phyloP scores from a whole-genome alignment of 2,888 invertebrate genomes.

The Drosophila demipolita region DNA sequence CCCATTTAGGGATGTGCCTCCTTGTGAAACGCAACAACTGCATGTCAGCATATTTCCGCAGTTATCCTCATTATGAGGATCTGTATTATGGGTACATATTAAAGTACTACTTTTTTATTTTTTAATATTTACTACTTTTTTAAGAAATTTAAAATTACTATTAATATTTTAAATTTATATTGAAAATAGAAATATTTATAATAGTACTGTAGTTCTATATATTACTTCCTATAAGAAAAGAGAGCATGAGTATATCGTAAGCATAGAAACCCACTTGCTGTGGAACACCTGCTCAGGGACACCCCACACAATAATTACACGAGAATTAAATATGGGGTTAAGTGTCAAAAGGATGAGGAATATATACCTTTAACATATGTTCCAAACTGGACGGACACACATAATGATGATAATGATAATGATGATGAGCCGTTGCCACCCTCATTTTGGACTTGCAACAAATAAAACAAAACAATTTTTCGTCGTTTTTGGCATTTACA shows the following conservation, averaged over 20 bases:
- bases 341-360: conserved; percentile 74
- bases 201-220: no score
- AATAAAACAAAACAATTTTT: conserved; percentile 4
- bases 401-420: conserved; percentile 76
- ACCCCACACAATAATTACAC: conserved; percentile 54
- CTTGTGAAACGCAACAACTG: conserved; percentile 52
- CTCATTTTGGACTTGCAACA: conserved; percentile 7
- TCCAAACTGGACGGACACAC: conserved; percentile 17
- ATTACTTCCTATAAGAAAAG: not conserved
- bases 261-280: not conserved
- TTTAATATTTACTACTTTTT: not conserved
- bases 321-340: conserved; percentile 63
- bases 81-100: not conserved
- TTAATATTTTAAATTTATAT: not conserved
- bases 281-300: conserved; percentile 45
- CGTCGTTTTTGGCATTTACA: conserved; percentile 14
- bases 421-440: conserved; percentile 59
- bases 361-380: conserved; percentile 63
- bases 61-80: conserved; percentile 6
- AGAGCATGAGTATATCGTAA: not conserved
- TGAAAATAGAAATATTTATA: not conserved
- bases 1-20: conserved; percentile 35
- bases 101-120: not conserved
- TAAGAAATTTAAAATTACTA: not conserved
- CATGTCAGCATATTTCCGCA: conserved; percentile 4